These are phyloP conservation scores for Pogonocherus hispidulus DNA, from an alignment of 2,888 invertebrate species.

Conservation along the genomic window DNA sequence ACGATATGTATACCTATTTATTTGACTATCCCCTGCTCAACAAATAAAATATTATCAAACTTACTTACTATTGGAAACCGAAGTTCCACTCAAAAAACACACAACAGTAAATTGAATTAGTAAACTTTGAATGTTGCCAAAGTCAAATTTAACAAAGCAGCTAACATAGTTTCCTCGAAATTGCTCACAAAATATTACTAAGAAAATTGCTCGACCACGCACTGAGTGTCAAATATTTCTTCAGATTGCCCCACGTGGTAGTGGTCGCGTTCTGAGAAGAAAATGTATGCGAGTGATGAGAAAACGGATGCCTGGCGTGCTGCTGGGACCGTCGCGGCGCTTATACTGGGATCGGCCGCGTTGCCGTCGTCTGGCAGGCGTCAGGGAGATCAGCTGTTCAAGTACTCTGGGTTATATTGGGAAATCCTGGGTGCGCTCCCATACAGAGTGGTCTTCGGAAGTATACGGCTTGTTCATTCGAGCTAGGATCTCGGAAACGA, in stretches of 20 bases:
- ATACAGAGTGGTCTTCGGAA: slow-evolving; percentile 7
- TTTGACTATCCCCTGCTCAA: no score
- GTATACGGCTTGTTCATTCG: neutral
- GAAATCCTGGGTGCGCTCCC: slow-evolving; percentile 48
- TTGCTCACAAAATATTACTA: neutral
- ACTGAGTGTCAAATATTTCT: neutral
- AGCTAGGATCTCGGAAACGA: no score
- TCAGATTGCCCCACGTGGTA: neutral
- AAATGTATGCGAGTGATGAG: slow-evolving; percentile 11
- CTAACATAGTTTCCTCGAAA: neutral
- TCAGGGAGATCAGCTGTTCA: slow-evolving; percentile 60
- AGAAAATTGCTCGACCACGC: neutral
- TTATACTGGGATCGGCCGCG: slow-evolving; percentile 51
- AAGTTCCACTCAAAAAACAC: slow-evolving; percentile 10
- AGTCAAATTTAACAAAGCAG: no score
- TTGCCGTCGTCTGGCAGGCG: slow-evolving; percentile 60
- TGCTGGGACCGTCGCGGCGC: slow-evolving; percentile 58
- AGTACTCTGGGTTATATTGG: slow-evolving; percentile 51
- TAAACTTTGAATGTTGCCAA: slow-evolving; percentile 18
- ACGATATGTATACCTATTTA: no score
- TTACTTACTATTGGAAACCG: slow-evolving; percentile 4
- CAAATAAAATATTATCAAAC: slow-evolving; percentile 6
- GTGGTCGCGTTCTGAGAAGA: slow-evolving; percentile 2
- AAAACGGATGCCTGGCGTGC: slow-evolving; percentile 12
- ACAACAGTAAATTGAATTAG: slow-evolving; percentile 5